Evolutionary conservation across 2,888 invertebrate species (phyloP).

Genomic region (Cheilosia grossa): DNA sequence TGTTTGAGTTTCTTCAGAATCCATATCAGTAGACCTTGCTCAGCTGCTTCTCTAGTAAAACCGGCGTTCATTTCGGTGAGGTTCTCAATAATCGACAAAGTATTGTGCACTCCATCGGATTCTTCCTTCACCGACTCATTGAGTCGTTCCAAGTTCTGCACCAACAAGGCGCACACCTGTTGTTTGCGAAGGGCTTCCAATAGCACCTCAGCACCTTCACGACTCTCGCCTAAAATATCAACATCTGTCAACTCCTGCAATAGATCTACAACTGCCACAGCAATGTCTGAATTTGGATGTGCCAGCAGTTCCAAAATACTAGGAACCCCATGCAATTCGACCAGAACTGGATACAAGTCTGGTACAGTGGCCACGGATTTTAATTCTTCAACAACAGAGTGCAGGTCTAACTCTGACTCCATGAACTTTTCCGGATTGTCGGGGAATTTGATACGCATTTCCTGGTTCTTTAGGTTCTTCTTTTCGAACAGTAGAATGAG

Average conservation of each 20-base stretch:
- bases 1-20: slow-evolving; percentile 93
- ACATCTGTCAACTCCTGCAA: slow-evolving; percentile 96
- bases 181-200: slow-evolving; percentile 94
- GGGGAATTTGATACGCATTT: slow-evolving; percentile 99
- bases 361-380: slow-evolving; percentile 97
- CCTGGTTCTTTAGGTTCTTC: slow-evolving; percentile 95
- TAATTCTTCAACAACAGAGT: slow-evolving; percentile 93
- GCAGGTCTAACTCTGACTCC: slow-evolving; percentile 97
- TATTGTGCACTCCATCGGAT: slow-evolving; percentile 97
- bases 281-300: slow-evolving; percentile 95
- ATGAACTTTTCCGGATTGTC: slow-evolving; percentile 99
- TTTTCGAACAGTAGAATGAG: slow-evolving; percentile 97
- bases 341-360: slow-evolving; percentile 95
- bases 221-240: slow-evolving; percentile 95
- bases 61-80: slow-evolving; percentile 95
- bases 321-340: slow-evolving; percentile 94
- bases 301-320: slow-evolving; percentile 95
- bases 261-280: slow-evolving; percentile 84
- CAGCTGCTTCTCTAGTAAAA: slow-evolving; percentile 92
- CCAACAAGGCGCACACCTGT: slow-evolving; percentile 94
- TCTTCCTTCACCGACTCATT: slow-evolving; percentile 97
- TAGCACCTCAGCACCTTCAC: slow-evolving; percentile 94
- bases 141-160: slow-evolving; percentile 96
- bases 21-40: slow-evolving; percentile 96
- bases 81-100: slow-evolving; percentile 95